Evolutionary conservation across 2,888 invertebrate species (phyloP), one percentile per base, ranked within the genome.

Genomic region (Eupithecia tripunctaria): DNA sequence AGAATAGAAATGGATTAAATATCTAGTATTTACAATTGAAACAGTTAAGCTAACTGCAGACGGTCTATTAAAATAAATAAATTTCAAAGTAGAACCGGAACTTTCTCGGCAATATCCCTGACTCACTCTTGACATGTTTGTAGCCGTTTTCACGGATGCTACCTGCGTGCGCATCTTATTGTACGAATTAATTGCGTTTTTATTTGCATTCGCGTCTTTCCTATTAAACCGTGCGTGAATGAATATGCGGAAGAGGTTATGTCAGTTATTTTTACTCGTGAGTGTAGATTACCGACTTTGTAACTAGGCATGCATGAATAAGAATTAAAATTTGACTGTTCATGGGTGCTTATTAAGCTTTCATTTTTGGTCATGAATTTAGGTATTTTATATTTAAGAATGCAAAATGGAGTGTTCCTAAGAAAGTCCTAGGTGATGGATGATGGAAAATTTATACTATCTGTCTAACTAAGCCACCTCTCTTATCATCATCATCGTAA

Each of bases 101-200:
- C 4, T 56, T 56, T 21, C 36, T 12, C 12, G 4, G 47, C 18
- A 10, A 21, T 10, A 51, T 47, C 6, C 14, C 12, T 25, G 25
- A 25, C 25, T 25, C 25, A 56, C 14, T 14, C 25, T 56, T 21
- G 25, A 21, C 56, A 51, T 25, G 21, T 51, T 51, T 51, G 56
- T 56, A 56, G 25, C 56, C 56, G 70, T 76, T 77, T 74, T 73
- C 71, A 72, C 73, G 74, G 73, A 27, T 27, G 73, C 76, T 77
- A 77, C 78, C 76, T 77, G 71, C 70, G 72, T 72, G 73, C 64
- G 74, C 75, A 70, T 68, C 73, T 72, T 70, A 75, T 76, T 75
- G 76, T 76, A 73, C 27, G 71, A 72, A 69, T 76, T 71, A 74
- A 76, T 78, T 64, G 72, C 70, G 68, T 76, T 78, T 77, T 78